phyloP scores from a whole-genome alignment of 2,113 vertebrate genomes.

The Eptesicus fuscus region DNA sequence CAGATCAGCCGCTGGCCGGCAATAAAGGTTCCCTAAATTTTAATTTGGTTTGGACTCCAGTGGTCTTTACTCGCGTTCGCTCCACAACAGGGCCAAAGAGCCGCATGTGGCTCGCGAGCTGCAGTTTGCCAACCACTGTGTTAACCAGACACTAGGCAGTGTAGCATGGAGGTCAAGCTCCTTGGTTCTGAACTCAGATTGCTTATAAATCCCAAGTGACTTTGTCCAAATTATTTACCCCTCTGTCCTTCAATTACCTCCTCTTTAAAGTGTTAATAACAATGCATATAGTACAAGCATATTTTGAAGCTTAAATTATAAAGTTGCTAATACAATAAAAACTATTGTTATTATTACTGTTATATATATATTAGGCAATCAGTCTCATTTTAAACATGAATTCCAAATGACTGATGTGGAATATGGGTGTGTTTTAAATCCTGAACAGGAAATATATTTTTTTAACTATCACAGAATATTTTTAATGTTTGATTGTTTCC shows the following conservation, averaged over 20 bases:
- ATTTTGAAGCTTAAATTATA: conserved; percentile 32
- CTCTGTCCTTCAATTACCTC: neutral
- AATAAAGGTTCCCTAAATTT: too few relatives aligned
- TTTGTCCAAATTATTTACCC: neutral
- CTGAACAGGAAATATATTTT: neutral
- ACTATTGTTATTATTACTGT: neutral
- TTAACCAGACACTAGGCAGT: neutral
- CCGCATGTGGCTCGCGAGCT: too few relatives aligned
- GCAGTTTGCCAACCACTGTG: too few relatives aligned
- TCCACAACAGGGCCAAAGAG: too few relatives aligned
- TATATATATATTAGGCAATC: neutral
- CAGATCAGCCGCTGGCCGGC: too few relatives aligned
- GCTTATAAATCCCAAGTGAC: neutral
- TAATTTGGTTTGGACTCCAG: too few relatives aligned
- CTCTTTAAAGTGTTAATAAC: neutral
- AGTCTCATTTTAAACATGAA: neutral
- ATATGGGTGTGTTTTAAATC: neutral
- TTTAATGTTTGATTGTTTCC: neutral
- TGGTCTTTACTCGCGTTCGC: too few relatives aligned
- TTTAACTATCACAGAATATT: neutral
- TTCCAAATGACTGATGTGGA: neutral
- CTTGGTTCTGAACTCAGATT: neutral
- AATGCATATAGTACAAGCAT: neutral
- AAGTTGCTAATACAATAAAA: neutral
- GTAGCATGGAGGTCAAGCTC: neutral